phyloP scores from a whole-genome alignment of 2,888 invertebrate species.

The Macaria notata region DNA sequence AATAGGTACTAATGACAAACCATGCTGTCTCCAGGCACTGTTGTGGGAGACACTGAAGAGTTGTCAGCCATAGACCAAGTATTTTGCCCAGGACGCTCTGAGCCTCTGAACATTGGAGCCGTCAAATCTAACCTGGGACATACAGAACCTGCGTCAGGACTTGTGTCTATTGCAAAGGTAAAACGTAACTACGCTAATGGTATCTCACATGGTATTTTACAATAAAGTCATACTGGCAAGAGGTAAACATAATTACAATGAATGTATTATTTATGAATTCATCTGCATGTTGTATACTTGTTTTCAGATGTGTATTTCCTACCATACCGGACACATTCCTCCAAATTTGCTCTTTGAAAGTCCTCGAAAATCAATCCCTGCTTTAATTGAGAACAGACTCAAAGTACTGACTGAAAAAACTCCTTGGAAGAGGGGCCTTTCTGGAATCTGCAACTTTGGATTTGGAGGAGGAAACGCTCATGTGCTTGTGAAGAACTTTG shows the following conservation, averaged over 20 bases:
- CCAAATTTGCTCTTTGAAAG: too few relatives aligned
- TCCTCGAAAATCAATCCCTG: too few relatives aligned
- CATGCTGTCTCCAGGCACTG: constrained; percentile 54
- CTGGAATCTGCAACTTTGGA: constrained; percentile 95
- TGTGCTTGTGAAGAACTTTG: constrained; percentile 76
- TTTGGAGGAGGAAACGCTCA: constrained; percentile 96
- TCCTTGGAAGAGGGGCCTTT: constrained; percentile 87
- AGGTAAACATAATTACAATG: too few relatives aligned
- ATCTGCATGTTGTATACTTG: too few relatives aligned
- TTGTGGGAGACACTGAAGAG: constrained; percentile 94
- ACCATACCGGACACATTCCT: too few relatives aligned
- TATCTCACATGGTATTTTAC: too few relatives aligned
- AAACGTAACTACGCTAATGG: too few relatives aligned
- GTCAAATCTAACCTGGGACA: constrained; percentile 98
- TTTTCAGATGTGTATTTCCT: too few relatives aligned
- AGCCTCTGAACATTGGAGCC: constrained; percentile 92
- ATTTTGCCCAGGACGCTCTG: constrained; percentile 87
- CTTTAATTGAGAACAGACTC: constrained; percentile 39
- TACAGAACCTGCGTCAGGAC: constrained; percentile 92
- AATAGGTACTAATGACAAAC: background rate
- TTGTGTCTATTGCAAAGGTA: constrained; percentile 92
- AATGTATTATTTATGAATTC: too few relatives aligned
- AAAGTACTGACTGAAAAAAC: constrained; percentile 88
- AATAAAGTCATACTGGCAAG: too few relatives aligned
- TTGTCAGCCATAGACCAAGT: constrained; percentile 90